Evolutionary conservation across 2,888 invertebrate species (phyloP).

Genomic region (Morpho achilles): DNA sequence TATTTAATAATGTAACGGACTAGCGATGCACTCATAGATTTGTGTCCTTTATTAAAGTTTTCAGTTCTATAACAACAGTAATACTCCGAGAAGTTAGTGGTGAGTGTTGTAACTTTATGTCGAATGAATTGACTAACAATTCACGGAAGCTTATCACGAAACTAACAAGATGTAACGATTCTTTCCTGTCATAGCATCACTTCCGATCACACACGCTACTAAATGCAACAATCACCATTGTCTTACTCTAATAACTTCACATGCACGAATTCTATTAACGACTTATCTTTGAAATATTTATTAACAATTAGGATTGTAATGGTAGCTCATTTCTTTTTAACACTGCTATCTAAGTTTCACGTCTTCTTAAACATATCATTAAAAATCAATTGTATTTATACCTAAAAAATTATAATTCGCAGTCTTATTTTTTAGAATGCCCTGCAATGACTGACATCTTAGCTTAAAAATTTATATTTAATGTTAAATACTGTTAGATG

Average conservation of each 20-base stretch:
- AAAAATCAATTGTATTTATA: no score
- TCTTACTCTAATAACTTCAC: conserved; percentile 11
- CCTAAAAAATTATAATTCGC: no score
- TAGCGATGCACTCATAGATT: conserved; percentile 67
- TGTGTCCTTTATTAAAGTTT: conserved; percentile 68
- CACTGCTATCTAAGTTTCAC: no score
- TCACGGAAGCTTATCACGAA: conserved; percentile 23
- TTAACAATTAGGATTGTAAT: neutral
- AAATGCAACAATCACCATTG: conserved; percentile 18
- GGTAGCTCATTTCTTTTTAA: no score
- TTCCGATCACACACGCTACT: conserved; percentile 18
- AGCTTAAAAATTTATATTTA: no score
- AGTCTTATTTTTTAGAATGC: no score
- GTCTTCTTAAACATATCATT: no score
- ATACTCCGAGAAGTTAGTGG: conserved; percentile 71
- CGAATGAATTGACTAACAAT: conserved; percentile 61
- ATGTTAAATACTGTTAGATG: no score
- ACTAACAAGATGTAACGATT: conserved; percentile 24
- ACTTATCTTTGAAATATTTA: neutral
- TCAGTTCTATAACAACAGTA: conserved; percentile 72
- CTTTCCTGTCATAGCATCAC: conserved; percentile 18
- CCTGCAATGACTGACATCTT: no score
- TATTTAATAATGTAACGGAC: conserved; percentile 37
- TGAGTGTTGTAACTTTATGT: conserved; percentile 75
- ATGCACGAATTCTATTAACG: conserved; percentile 15